phyloP scores from a whole-genome alignment of 2,797 vertebrate species.

The Staurois parvus region DNA sequence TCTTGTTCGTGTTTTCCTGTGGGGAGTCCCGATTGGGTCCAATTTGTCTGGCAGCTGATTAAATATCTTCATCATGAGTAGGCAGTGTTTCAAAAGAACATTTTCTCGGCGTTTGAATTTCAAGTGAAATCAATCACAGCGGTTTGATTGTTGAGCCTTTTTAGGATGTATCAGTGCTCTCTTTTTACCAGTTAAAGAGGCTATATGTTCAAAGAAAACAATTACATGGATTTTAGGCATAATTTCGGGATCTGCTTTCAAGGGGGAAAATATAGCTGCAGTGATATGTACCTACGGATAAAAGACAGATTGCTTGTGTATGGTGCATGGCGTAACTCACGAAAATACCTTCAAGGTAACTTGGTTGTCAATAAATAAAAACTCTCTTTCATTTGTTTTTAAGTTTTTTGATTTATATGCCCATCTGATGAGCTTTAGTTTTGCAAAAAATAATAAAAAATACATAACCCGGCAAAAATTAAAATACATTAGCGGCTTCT shows the following conservation, averaged over 20 bases:
- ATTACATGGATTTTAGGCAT: constrained; percentile 1
- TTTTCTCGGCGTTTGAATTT: constrained; percentile 27
- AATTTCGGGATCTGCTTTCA: background rate
- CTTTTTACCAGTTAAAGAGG: background rate
- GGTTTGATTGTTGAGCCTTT: constrained; percentile 39
- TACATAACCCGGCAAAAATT: no score
- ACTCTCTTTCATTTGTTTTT: no score
- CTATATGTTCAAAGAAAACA: constrained; percentile 20
- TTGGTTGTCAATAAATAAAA: no score
- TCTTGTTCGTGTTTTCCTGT: background rate
- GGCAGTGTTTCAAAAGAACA: constrained; percentile 11
- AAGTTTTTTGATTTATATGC: no score
- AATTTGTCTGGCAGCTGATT: constrained; percentile 35
- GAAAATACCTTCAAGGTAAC: no score
- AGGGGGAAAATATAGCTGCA: background rate
- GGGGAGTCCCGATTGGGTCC: constrained; percentile 29
- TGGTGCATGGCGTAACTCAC: background rate
- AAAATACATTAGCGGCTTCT: no score
- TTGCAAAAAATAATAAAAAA: no score
- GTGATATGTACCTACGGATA: background rate
- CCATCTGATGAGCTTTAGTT: no score
- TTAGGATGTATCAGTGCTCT: constrained; percentile 8
- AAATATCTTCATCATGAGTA: constrained; percentile 29
- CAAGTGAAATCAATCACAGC: constrained; percentile 36
- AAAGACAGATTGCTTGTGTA: background rate